Evolutionary conservation across 2,113 vertebrate genomes (phyloP).

Genomic region (Corythaixoides concolor): DNA sequence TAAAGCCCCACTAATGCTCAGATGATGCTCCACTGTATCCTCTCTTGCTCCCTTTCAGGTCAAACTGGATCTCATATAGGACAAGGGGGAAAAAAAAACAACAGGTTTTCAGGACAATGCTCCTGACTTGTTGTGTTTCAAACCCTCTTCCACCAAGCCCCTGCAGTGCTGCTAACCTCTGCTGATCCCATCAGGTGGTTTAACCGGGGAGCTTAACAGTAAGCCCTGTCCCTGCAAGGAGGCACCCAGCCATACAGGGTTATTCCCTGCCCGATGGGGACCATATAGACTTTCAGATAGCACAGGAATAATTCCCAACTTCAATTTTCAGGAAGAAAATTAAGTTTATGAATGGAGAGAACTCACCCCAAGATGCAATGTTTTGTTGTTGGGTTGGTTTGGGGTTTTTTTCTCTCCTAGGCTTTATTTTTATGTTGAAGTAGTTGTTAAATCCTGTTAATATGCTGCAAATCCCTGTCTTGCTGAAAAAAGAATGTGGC

Average conservation of each 20-base stretch:
- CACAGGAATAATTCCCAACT: neutral
- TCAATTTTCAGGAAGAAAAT: neutral
- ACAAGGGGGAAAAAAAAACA: neutral
- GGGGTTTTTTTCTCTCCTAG: neutral
- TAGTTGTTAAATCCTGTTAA: neutral
- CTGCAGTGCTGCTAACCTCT: neutral
- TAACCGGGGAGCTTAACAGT: neutral
- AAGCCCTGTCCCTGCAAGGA: neutral
- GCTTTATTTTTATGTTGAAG: neutral
- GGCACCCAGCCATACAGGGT: neutral
- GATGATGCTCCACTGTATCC: neutral
- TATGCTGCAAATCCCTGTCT: neutral
- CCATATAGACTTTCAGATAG: rapidly evolving
- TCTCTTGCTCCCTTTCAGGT: neutral
- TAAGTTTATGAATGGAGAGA: neutral
- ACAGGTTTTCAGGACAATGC: neutral
- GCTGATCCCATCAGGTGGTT: constrained; percentile 54
- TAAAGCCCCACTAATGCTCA: rapidly evolving
- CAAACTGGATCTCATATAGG: neutral
- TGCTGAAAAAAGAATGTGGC: neutral
- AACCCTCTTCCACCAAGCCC: neutral
- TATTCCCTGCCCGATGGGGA: rapidly evolving
- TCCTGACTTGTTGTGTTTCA: neutral
- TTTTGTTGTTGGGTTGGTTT: neutral
- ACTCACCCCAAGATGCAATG: neutral